A percentile compares a stretch with the other conserved stretches of the same genome.
phyloP scores from a whole-genome alignment of 53 echinoderm and acorn worm genomes.

The Crossaster papposus region DNA sequence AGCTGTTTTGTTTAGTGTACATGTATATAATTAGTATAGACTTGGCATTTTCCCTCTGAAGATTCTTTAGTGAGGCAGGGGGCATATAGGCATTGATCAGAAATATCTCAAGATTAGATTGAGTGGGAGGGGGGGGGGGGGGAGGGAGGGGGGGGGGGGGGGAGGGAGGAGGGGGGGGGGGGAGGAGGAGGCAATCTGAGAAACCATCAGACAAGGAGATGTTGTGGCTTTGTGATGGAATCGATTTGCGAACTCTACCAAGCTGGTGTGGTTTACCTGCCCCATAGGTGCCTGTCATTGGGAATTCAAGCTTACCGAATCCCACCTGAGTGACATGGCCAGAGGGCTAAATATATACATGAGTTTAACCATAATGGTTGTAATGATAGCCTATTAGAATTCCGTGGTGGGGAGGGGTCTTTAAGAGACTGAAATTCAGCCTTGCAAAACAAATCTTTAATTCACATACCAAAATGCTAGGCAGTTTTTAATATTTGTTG shows the following conservation, averaged over 20 bases:
- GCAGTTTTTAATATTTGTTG: too few relatives aligned
- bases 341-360: not conserved
- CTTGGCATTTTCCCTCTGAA: too few relatives aligned
- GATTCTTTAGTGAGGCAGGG: not conserved
- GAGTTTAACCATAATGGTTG: not conserved
- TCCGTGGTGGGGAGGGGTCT: not conserved
- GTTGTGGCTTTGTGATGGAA: not conserved
- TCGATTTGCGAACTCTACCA: not conserved
- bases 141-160: too few relatives aligned
- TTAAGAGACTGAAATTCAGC: not conserved
- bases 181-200: not conserved
- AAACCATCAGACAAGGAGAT: not conserved
- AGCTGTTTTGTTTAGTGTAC: too few relatives aligned
- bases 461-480: too few relatives aligned
- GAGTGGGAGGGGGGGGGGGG: not conserved
- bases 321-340: too few relatives aligned
- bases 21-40: too few relatives aligned
- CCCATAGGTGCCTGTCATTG: not conserved
- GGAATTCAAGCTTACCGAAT: conserved; percentile 1
- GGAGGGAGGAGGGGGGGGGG: too few relatives aligned
- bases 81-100: not conserved
- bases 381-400: not conserved
- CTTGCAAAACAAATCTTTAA: not conserved
- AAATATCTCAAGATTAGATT: not conserved
- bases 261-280: conserved; percentile 2